phyloP scores from a whole-genome alignment of 2,113 vertebrate genomes.

The Vidua chalybeata region DNA sequence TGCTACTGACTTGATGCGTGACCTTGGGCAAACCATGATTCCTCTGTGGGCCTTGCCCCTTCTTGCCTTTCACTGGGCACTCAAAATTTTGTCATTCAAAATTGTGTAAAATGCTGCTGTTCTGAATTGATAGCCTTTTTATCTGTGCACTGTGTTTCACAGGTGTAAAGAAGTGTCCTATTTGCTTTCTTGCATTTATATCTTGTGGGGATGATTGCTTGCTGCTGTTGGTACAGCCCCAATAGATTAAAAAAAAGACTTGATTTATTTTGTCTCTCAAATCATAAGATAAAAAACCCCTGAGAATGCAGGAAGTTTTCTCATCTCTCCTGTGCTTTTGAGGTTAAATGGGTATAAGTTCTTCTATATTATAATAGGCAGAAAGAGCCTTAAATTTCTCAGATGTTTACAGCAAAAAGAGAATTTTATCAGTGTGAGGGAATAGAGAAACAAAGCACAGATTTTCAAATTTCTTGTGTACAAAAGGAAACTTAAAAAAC shows the following conservation, averaged over 20 bases:
- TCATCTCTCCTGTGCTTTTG: not conserved
- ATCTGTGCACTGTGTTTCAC: not conserved
- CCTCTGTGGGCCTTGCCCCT: not conserved
- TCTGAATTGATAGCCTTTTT: not conserved
- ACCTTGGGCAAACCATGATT: not conserved
- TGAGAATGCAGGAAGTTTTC: not conserved
- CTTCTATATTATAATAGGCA: not conserved
- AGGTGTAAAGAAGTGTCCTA: not conserved
- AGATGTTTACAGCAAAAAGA: not conserved
- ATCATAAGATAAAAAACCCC: not conserved
- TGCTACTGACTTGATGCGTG: not conserved
- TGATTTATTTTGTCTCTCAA: not conserved
- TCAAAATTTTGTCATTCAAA: not conserved
- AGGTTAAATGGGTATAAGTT: not conserved
- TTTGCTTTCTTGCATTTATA: not conserved
- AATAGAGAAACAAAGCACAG: not conserved
- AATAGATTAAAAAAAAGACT: not conserved
- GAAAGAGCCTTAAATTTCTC: not conserved
- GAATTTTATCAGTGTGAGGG: not conserved
- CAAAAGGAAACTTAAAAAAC: not conserved
- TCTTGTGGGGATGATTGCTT: not conserved
- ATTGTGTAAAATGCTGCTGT: not conserved
- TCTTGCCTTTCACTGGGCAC: not conserved
- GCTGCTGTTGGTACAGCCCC: not conserved
- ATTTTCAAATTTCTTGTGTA: not conserved